Base-by-base conservation (phyloP, 2,888 invertebrate genomes). In the Thysanoteuthis rhombus region DNA sequence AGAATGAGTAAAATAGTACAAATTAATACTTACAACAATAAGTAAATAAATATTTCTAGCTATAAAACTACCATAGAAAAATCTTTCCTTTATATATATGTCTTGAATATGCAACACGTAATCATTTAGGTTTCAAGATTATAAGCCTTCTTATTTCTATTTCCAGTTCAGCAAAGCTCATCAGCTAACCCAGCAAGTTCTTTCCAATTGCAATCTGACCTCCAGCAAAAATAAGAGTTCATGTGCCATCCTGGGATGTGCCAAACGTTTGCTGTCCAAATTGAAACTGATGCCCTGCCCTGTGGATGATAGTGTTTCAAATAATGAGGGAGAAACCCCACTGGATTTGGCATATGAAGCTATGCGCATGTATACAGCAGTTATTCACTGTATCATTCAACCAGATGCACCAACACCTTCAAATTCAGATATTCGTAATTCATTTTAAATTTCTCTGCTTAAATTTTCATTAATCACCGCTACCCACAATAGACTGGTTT, bases 261-360 rank as follows among this genome's bases (percentile, higher is more conserved):
- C 95, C 19, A 95, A 95, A 90, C 94, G 96, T 25, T 94, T 95
- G 25, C 94, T 95, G 93, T 95, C 96, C 75, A 94, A 95, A 94
- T 94, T 91, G 32, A 91, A 91, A 91, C 28, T 94, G 36, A 94
- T 95, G n/a, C 94, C 95, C 93, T 93, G 95, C 25, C 95, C 95
- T 39, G 93, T 89, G 0, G 92, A 93, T 52, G 93, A 93, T 42
- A 42, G 93, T 91, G 90, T 92, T 12, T 52, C 12, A 22, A 42
- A 39, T 91, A 36, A 32, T 16, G 19, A 91, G 28, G 91, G 94
- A 91, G 94, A 94, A 45, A 95, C 95, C 92, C 93, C 95, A 89
- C 93, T 96, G 40, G 94, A 94, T 58, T 94, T 95, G 52, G 95
- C 95, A 8, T 94, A 94, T 40, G 95, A 96, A 92, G 95, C 95